Base-by-base conservation (phyloP, 2,113 vertebrate genomes). In the Pipra filicauda region DNA sequence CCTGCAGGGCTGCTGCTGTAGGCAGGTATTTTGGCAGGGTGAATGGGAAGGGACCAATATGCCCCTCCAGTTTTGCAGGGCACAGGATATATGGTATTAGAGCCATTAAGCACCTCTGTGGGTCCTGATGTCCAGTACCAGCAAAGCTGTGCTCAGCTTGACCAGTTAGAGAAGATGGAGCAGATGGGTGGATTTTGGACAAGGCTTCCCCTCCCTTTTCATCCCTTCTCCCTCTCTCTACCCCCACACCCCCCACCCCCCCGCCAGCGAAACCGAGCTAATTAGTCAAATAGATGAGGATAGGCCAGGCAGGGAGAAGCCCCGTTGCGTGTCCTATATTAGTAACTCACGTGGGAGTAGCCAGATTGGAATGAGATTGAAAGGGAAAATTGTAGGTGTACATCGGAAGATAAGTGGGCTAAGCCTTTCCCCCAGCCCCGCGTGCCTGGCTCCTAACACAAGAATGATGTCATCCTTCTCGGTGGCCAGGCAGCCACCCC, bases 321-420 rank as follows among this genome's bases (percentile, higher is more conserved):
- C 97, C 94, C 93, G 96, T 96, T 97, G 96, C 43, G 97, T 97
- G 97, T 98, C 97, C 98, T 98, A 98, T 95, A 98, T 98, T 97
- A 97, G 97, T 95, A 98, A 97, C 96, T 97, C 98, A 95, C 93
- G 96, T 97, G 96, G 97, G 97, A 98, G 96, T 98, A 97, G 95
- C 94, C 96, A 97, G 97, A 97, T 97, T 97, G 97, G 96, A 97
- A 96, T 88, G 97, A 97, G 97, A 97, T 96, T 96, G 95, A 93
- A 97, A 96, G 93, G 88, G 80, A 69, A 89, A 94, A 95, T 72
- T 90, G 93, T 88, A 96, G 92, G 86, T 94, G 85, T 86, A 61
- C 6, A 5, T 76, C 3, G 33, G 75, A 90, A 91, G 74, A 96
- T 89, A 90, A 95, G 92, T 92, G 70, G 85, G 91, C 88, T 97